phyloP scores from a whole-genome alignment of 2,113 vertebrate genomes.

The Piaya cayana region DNA sequence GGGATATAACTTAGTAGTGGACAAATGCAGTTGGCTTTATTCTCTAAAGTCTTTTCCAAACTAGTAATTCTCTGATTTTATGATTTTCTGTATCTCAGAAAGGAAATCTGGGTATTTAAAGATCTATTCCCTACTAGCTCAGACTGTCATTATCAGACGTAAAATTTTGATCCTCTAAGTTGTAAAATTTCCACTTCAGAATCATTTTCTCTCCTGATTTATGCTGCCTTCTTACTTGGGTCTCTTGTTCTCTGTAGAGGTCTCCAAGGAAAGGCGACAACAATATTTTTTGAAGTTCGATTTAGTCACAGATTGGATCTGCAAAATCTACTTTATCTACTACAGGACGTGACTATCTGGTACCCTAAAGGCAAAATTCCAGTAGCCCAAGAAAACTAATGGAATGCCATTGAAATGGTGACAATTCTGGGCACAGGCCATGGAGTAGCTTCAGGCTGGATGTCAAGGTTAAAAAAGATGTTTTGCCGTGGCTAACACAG shows the following conservation, averaged over 20 bases:
- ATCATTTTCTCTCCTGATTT: neutral
- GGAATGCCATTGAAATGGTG: neutral
- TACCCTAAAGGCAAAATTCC: neutral
- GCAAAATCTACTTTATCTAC: neutral
- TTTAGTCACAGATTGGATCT: neutral
- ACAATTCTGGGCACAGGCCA: neutral
- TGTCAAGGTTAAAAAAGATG: neutral
- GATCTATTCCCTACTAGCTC: neutral
- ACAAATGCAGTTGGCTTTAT: too few relatives aligned
- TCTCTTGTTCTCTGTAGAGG: neutral
- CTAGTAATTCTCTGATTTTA: too few relatives aligned
- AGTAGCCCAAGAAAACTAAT: neutral
- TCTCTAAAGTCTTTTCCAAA: too few relatives aligned
- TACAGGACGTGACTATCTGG: neutral
- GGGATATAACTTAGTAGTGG: too few relatives aligned
- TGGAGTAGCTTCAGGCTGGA: neutral
- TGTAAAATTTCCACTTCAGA: neutral
- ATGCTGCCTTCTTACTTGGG: neutral
- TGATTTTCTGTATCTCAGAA: neutral
- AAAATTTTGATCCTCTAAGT: neutral
- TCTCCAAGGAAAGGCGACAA: neutral
- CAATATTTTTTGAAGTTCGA: neutral
- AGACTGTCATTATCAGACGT: neutral
- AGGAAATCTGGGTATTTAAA: neutral
- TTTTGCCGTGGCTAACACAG: neutral